Conservation (phyloP, 1,140 invertebrate genomes). For the Octopus sinensis region DNA sequence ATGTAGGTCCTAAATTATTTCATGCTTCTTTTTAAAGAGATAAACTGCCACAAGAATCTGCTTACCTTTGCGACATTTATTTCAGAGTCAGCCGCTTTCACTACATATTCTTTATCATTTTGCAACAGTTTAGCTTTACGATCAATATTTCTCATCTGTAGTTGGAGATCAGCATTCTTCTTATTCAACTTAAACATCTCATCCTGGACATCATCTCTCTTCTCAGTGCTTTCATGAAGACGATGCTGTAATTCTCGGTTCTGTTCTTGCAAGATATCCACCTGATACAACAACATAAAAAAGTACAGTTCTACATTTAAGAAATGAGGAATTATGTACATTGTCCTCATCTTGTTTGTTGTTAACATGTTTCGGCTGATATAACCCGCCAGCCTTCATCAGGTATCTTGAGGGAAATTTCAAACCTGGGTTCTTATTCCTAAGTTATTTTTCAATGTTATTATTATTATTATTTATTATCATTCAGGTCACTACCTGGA, state of each 20-base stretch:
- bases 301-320: too few species aligned
- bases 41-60: too few species aligned
- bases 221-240: conserved; percentile 36
- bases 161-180: conserved; percentile 32
- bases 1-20: too few species aligned
- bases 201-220: conserved; percentile 30
- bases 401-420: too few species aligned
- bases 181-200: conserved; percentile 28
- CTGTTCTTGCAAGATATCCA: conserved; percentile 57
- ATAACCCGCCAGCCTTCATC: too few species aligned
- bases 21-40: not conserved
- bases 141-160: conserved; percentile 49
- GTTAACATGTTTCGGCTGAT: too few species aligned
- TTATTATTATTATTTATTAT: too few species aligned
- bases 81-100: conserved; percentile 48
- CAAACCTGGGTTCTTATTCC: too few species aligned
- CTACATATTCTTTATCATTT: conserved; percentile 48
- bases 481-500: too few species aligned
- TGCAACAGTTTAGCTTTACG: conserved; percentile 46
- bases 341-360: too few species aligned
- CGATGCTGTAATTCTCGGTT: conserved; percentile 51
- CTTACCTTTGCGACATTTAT: conserved; percentile 51
- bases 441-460: too few species aligned
- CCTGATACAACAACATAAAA: conserved; percentile 32
- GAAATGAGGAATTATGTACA: too few species aligned